Evolutionary conservation across 2,113 vertebrate genomes (phyloP).

Genomic region (Stigmatopora argus): DNA sequence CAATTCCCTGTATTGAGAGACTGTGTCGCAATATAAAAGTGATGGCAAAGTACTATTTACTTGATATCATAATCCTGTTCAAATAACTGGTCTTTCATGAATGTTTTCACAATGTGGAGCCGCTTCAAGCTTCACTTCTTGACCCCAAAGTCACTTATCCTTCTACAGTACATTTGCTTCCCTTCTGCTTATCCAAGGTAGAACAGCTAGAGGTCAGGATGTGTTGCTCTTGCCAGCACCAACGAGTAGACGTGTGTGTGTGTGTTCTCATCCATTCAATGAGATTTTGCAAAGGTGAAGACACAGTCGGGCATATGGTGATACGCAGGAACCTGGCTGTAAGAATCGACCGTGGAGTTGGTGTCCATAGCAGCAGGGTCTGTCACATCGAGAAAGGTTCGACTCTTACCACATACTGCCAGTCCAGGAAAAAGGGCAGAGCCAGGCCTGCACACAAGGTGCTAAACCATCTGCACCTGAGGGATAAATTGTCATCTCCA

Average conservation of each 20-base stretch:
- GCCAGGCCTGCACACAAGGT: constrained; percentile 48
- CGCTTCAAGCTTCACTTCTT: constrained; percentile 60
- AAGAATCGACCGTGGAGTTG: constrained; percentile 53
- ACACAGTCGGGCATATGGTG: constrained; percentile 54
- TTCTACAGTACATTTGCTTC: constrained; percentile 53
- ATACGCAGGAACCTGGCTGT: constrained; percentile 54
- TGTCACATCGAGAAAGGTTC: constrained; percentile 65
- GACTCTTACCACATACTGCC: constrained; percentile 53
- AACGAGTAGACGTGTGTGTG: constrained; percentile 13
- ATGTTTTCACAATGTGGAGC: constrained; percentile 30
- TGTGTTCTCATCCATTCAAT: constrained; percentile 7
- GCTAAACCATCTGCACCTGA: constrained; percentile 57
- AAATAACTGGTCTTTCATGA: no score
- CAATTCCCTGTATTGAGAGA: not conserved
- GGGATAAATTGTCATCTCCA: constrained; percentile 44
- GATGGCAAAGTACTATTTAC: not conserved
- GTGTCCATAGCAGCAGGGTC: constrained; percentile 59
- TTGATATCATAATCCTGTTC: no score
- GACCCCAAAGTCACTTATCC: constrained; percentile 59
- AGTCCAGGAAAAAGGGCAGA: constrained; percentile 54
- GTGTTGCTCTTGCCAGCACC: constrained; percentile 57
- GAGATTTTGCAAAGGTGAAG: constrained; percentile 32
- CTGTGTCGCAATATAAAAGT: not conserved
- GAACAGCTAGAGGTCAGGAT: constrained; percentile 67
- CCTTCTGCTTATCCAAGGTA: constrained; percentile 62